Base-by-base conservation (phyloP, 2,797 vertebrate species). In the Siniperca undulata region DNA sequence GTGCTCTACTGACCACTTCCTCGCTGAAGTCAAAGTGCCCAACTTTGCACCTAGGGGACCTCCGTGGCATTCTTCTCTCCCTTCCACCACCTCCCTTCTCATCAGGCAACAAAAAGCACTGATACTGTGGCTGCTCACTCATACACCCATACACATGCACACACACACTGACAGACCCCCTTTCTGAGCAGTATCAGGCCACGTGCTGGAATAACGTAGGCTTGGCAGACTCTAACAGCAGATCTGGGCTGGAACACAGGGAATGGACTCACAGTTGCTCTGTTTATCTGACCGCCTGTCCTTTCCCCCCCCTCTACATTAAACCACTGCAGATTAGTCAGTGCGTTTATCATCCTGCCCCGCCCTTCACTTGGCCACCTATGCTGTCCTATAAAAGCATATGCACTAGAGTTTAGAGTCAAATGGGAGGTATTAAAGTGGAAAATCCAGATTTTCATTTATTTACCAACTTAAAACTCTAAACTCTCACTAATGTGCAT, bases 11-110 rank as follows among this genome's bases (percentile, higher is more conserved):
- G 85, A 95, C 78, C 73, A 89, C 94, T 7, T 95, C 95, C 56
- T 95, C 94, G 64, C 93, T 95, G 91, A 95, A 96, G 90, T 96
- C 95, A 90, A 95, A 96, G 87, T 93, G 88, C 62, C 89, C 91
- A 52, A 76, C 86, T 84, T 87, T 90, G 86, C 88, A 83, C 84
- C 93, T 80, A 1, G 93, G 87, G 44, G 93, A 94, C 80, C 86
- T 87, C 76, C 90, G 88, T 6, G 86, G 88, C 94, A 95, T 95
- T 77, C 38, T 88, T 81, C 73, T 81, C 48, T 69, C 38, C 62
- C 72, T 64, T 89, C 36, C 70, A 74, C 65, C 61, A 87, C 69
- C 62, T 86, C 38, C 53, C 52, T 77, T 67, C 65, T 77, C 83
- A 82, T 75, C 53, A 2, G 82, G 73, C 81, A 79, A 66, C 60